Base-by-base conservation (phyloP, 2,113 vertebrate species). In the Mustela nigripes region DNA sequence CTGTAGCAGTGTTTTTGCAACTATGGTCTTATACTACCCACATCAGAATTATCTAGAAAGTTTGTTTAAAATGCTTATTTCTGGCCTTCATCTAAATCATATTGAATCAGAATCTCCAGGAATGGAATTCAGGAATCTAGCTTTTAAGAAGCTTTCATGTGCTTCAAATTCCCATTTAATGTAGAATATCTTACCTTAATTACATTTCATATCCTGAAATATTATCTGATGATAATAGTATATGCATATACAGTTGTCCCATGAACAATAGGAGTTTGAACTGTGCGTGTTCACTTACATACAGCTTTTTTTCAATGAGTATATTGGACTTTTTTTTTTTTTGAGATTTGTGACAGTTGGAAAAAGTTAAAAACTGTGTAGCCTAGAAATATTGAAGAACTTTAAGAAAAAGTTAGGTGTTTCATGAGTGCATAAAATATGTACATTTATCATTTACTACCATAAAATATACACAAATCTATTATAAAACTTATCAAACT, bases 11-110 rank as follows among this genome's bases (percentile, higher is more conserved):
- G 31, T 80, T 91, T 76, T 87, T 76, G 39, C 16, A 62, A 80
- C 18, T 94, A 8, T 93, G 50, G 58, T 91, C 26, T 91, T 93
- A 50, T 19, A 48, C 58, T 6, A 39, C 9, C 14, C 76, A 81
- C 3, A 21, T 65, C 18, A 58, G 36, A 90, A 73, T 93, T 31
- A 93, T 26, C 8, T 91, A 36, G 33, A 60, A 53, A 93, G 18
- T 56, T 81, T 82, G 9, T 86, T 91, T 86, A 82, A 82, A 93
- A 53, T 82, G 39, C 33, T 63, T 76, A 82, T 69, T 94, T 94
- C 48, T 90, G 15, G 12, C 28, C 26, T 28, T 62, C 15, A 45
- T 82, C 42, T 56, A 31, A 91, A 60, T 5, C 11, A 67, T 92
- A 9, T 91, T 74, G 33, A 67, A 91, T 86, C 39, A 90, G 65